These are phyloP conservation scores for Miniopterus natalensis DNA, from an alignment of 2,113 vertebrate species.

Conservation along the genomic window DNA sequence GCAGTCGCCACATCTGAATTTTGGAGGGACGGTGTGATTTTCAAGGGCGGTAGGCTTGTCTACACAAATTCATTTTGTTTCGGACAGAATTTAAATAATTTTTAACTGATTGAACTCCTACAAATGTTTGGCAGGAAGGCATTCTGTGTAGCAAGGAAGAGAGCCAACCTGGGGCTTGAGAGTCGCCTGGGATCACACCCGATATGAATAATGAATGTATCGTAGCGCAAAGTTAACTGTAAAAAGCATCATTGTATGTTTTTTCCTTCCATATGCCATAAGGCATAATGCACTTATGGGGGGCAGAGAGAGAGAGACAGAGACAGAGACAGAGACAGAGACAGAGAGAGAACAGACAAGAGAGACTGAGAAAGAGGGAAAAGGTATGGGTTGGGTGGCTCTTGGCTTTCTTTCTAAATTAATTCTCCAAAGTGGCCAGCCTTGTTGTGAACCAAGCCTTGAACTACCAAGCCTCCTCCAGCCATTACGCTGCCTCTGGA, in stretches of 20 bases:
- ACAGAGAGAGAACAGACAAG: background rate
- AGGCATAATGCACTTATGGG: background rate
- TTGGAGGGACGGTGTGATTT: background rate
- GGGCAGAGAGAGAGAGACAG: background rate
- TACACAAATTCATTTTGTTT: conserved; percentile 14
- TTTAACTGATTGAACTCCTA: conserved; percentile 9
- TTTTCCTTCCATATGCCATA: background rate
- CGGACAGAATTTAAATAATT: conserved; percentile 25
- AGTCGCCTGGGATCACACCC: background rate
- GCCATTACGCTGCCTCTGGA: background rate
- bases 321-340: background rate
- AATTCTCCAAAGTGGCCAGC: background rate
- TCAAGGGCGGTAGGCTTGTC: background rate
- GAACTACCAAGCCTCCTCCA: background rate
- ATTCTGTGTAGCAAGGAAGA: background rate
- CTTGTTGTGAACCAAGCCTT: background rate
- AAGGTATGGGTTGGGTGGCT: background rate
- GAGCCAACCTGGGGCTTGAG: background rate
- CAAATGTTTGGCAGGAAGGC: background rate
- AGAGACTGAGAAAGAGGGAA: background rate
- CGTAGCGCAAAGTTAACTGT: background rate
- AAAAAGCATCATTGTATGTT: background rate
- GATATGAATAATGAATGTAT: background rate
- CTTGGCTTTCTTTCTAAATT: conserved; percentile 40
- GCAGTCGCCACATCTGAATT: background rate